Evolutionary conservation across 2,113 vertebrate genomes (phyloP), one percentile per base, ranked within the genome.

Genomic region (Nothobranchius furzeri): DNA sequence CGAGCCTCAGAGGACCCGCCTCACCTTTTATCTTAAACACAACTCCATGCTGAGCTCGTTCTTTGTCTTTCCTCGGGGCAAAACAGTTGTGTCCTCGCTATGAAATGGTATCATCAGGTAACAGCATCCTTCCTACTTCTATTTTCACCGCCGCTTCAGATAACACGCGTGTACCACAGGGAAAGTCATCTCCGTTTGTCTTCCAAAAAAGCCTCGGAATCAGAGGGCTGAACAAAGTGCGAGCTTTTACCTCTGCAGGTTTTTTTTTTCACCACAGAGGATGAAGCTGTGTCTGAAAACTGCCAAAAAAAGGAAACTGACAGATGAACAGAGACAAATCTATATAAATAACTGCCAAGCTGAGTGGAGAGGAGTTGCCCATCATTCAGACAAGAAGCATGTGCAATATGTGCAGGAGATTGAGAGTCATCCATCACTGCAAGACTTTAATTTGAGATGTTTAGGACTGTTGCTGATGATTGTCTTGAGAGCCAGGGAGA

Each of bases 401-500:
- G 85, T 67, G 80, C 89, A 93, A 93, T 92, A 92, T 91, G 88
- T 90, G 70, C 81, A 56, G 65, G 36, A 86, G 89, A 89, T 60
- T 79, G 87, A 87, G 72, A 78, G 73, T 87, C 88, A 90, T 92
- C 88, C 89, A 92, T 92, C 90, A 92, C 88, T 14, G 81, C 73
- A 60, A 73, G 76, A 88, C 88, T 86, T 87, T 93, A 88, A 93
- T 93, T 91, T 81, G 82, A 84, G 86, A 84, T 91, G 85, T 91
- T 91, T 91, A 91, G 88, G 67, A 82, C 77, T 70, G 82, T 79
- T 73, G 87, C 85, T 82, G 86, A 70, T 89, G 87, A 90, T 88
- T 83, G 81, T 88, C 68, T 79, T 11, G 79, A 67, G 77, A 72
- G 71, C 58, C 11, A 35, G 71, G 55, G 47, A 71, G 74, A 63